Base-by-base conservation (phyloP, 2,113 vertebrate species). In the Cyanoramphus novaezelandiae region DNA sequence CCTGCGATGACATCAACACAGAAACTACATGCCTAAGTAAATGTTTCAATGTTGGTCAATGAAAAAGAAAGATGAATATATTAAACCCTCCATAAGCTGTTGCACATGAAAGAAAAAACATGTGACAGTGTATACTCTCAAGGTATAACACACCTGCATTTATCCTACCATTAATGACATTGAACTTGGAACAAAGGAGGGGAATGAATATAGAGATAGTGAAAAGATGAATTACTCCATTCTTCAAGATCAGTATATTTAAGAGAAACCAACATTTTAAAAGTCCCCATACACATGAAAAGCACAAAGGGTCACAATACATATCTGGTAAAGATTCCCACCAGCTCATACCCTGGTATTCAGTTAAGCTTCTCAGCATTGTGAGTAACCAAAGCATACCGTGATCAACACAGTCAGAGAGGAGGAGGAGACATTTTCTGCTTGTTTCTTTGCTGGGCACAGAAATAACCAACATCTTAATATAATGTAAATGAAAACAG, bases 31-130 rank as follows among this genome's bases (percentile, higher is more conserved):
- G 69, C 82, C 63, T 86, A 74, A 74, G 80, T 57, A 87, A 92
- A 64, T 72, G 67, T 81, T 86, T 81, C 39, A 65, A 53, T 46
- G n/a, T 12, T 63, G n/a, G 70, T 70, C 79, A 67, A 64, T 69
- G 80, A 75, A 67, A 46, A 92, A 59, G 46, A 65, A 80, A 72
- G 52, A 31, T 55, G 76, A 79, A 77, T 33, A 62, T 13, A 14
- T 52, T 86, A 89, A 39, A 92, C 33, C 57, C 86, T 79, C 86
- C 5, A 10, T 86, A 97, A 97, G 95, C 41, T 96, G 92, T 96
- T 93, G 68, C 69, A 94, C 55, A 24, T 77, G 81, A 57, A 94
- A 86, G 82, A 96, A 91, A 82, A 79, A 68, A 80, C 82, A 69
- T 89, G 91, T 59, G 63, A 96, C 18, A 37, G 39, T 14, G 52